Evolutionary conservation across 2,888 invertebrate genomes (phyloP).

Genomic region (Lasioglossum vierecki): DNA sequence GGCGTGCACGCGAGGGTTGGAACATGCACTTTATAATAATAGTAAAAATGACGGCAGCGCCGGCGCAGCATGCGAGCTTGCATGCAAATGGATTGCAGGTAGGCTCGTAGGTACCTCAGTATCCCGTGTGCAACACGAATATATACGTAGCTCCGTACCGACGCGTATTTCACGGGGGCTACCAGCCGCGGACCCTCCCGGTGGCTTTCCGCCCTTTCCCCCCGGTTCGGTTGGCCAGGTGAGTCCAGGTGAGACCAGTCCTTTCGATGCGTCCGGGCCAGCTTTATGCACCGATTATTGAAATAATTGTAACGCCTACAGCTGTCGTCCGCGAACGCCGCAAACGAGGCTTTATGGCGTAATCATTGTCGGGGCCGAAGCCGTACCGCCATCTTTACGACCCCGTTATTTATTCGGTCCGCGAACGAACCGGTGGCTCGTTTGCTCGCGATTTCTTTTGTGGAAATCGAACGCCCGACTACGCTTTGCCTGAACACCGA

Average conservation of each 20-base stretch:
- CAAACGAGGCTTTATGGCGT: conserved; percentile 52
- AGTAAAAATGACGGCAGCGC: conserved; percentile 73
- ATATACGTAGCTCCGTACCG: conserved; percentile 48
- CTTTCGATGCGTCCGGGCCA: background rate
- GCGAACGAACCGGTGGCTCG: background rate
- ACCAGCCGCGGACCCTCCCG: conserved; percentile 39
- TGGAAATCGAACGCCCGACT: background rate
- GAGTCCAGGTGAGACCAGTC: background rate
- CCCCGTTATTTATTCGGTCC: conserved; percentile 30
- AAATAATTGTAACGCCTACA: conserved; percentile 59
- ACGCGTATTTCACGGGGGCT: conserved; percentile 60
- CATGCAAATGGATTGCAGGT: conserved; percentile 77
- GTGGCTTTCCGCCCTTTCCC: background rate
- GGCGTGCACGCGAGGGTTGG: conserved; percentile 72
- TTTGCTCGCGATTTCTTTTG: background rate
- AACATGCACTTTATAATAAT: conserved; percentile 79
- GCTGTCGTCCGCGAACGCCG: conserved; percentile 36
- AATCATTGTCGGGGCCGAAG: conserved; percentile 42
- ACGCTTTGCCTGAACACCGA: background rate
- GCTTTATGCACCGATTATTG: conserved; percentile 54
- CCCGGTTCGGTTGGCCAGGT: background rate
- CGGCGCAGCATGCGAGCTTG: conserved; percentile 74
- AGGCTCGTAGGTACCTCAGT: conserved; percentile 58
- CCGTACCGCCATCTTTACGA: conserved; percentile 28
- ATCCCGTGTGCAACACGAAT: conserved; percentile 55